phyloP scores from a whole-genome alignment of 1,140 invertebrate genomes.

The Trichonephila inaurata region DNA sequence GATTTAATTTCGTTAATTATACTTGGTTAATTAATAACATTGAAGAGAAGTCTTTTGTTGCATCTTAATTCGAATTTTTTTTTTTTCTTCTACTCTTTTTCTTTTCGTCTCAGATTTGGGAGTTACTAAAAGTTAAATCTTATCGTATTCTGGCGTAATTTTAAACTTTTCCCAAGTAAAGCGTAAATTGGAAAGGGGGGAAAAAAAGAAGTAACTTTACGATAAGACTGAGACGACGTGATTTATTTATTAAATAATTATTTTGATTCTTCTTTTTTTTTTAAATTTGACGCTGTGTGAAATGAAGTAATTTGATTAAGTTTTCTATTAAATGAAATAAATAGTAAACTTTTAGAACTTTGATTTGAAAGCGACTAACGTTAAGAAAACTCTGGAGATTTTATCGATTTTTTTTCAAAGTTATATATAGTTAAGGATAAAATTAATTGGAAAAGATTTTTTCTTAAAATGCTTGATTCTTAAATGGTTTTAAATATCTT shows the following conservation, averaged over 20 bases:
- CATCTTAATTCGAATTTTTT: neutral
- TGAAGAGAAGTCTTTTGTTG: neutral
- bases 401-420: too few species aligned
- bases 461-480: too few species aligned
- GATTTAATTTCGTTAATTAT: constrained; percentile 29
- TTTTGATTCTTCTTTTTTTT: neutral
- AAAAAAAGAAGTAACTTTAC: neutral
- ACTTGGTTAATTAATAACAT: constrained; percentile 34
- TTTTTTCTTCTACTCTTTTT: neutral
- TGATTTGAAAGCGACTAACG: neutral
- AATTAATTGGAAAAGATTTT: too few species aligned
- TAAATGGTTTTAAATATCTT: too few species aligned
- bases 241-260: neutral
- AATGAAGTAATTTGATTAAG: neutral
- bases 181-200: neutral
- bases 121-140: neutral
- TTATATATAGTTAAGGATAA: too few species aligned
- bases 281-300: neutral
- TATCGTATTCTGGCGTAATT: neutral
- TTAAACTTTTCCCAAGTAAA: neutral
- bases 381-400: too few species aligned
- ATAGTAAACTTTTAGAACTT: neutral
- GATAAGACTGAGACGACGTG: neutral
- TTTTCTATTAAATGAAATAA: neutral
- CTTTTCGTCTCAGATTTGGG: neutral